Evolutionary conservation across 2,113 vertebrate genomes (phyloP).

Genomic region (Oryzias javanicus): DNA sequence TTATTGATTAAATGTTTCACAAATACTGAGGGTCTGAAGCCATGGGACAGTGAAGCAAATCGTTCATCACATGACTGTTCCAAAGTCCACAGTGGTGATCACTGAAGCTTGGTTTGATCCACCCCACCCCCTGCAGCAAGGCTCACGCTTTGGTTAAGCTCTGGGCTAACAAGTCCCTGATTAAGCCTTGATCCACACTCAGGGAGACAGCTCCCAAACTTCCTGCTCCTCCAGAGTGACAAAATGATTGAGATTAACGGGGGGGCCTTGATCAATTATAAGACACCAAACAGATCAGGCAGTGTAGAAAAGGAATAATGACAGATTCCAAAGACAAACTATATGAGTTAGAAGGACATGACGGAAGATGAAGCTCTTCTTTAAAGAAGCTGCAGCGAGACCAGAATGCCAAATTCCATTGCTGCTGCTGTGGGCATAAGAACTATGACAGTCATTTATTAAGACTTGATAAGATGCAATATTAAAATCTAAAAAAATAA

Average conservation of each 20-base stretch:
- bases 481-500: background rate
- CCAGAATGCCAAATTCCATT: conserved; percentile 14
- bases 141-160: conserved; percentile 20
- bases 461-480: background rate
- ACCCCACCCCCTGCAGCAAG: conserved; percentile 23
- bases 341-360: conserved; percentile 39
- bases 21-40: background rate
- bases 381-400: conserved; percentile 37
- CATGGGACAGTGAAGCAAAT: background rate
- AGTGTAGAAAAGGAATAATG: conserved; percentile 25
- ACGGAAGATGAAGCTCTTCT: conserved; percentile 64
- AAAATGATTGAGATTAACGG: conserved; percentile 71
- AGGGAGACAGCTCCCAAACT: conserved; percentile 55
- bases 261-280: conserved; percentile 52
- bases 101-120: conserved; percentile 6
- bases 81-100: conserved; percentile 17
- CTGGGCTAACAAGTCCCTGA: conserved; percentile 61
- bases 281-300: conserved; percentile 32
- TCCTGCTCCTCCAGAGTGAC: conserved; percentile 28
- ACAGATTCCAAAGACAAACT: conserved; percentile 40
- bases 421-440: conserved; percentile 4
- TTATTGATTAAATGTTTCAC: background rate
- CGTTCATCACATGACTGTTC: background rate
- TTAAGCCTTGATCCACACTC: conserved; percentile 61
- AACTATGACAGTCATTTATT: background rate